Conservation (phyloP, 2,113 vertebrate genomes). For the Acanthisitta chloris region DNA sequence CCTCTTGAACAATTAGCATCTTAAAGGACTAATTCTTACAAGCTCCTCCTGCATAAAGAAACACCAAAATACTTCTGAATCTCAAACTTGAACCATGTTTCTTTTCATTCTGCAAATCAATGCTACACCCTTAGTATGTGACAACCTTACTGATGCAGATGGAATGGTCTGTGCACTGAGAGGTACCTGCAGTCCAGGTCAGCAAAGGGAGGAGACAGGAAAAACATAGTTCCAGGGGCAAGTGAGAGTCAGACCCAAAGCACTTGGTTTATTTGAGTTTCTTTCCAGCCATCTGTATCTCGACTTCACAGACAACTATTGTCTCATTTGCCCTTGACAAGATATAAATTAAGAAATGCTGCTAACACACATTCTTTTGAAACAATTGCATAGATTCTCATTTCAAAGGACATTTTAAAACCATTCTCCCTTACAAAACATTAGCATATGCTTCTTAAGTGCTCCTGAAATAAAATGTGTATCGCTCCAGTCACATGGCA, state of each 20-base stretch:
- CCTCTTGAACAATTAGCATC: not conserved
- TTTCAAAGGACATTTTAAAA: not conserved
- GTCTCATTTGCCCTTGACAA: not conserved
- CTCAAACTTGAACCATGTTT: not conserved
- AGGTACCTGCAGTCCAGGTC: not conserved
- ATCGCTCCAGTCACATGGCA: not conserved
- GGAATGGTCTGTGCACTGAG: not conserved
- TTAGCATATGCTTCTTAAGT: not conserved
- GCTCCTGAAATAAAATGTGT: constrained; percentile 30
- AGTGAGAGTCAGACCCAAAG: not conserved
- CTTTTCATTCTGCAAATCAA: not conserved
- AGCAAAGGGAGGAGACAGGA: not conserved
- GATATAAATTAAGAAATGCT: not conserved
- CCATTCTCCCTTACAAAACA: not conserved
- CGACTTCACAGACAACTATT: not conserved
- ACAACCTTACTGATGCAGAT: not conserved
- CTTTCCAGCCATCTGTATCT: not conserved
- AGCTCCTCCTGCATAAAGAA: not conserved
- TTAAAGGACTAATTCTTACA: not conserved
- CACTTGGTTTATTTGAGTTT: not conserved
- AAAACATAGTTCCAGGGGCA: not conserved
- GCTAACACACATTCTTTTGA: not conserved
- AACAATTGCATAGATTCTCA: constrained; percentile 1
- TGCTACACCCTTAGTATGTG: fast-evolving
- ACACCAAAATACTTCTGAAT: not conserved